Conservation (phyloP, 2,113 vertebrate species). For the Cinclus cinclus region DNA sequence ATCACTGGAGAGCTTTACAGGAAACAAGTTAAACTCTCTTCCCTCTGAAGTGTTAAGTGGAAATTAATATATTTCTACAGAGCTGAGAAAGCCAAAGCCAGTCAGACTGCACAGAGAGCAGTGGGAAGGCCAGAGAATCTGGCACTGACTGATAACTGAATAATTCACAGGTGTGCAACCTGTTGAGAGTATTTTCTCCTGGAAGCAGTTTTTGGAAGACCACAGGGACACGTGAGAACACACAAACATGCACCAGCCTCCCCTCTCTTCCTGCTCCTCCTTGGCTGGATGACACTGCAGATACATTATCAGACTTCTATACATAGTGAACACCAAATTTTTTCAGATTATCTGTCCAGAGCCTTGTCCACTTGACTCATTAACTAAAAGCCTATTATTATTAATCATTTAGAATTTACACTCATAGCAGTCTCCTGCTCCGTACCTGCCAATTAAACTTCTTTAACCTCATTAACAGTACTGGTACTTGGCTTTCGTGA, state of each 20-base stretch:
- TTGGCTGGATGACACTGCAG: not conserved
- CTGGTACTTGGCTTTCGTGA: conserved; percentile 37
- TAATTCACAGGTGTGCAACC: not conserved
- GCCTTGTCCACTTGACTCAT: conserved; percentile 29
- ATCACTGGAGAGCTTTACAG: not conserved
- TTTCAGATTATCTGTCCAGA: not conserved
- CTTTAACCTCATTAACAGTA: conserved; percentile 50
- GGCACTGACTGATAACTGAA: not conserved
- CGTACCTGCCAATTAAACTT: conserved; percentile 49
- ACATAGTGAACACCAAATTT: not conserved
- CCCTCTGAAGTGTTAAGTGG: not conserved
- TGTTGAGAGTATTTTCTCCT: not conserved
- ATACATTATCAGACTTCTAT: not conserved
- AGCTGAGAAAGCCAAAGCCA: conserved; percentile 15
- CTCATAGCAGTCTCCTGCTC: conserved; percentile 11
- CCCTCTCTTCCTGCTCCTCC: not conserved
- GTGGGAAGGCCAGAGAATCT: not conserved
- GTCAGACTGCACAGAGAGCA: not conserved
- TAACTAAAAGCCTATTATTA: conserved; percentile 55
- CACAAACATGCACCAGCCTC: not conserved
- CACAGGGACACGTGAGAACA: not conserved
- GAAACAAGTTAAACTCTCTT: not conserved
- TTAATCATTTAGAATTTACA: conserved; percentile 48
- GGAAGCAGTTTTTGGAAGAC: not conserved
- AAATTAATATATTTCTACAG: not conserved